phyloP scores from a whole-genome alignment of 2,888 invertebrate species.

The Polyommatus icarus region DNA sequence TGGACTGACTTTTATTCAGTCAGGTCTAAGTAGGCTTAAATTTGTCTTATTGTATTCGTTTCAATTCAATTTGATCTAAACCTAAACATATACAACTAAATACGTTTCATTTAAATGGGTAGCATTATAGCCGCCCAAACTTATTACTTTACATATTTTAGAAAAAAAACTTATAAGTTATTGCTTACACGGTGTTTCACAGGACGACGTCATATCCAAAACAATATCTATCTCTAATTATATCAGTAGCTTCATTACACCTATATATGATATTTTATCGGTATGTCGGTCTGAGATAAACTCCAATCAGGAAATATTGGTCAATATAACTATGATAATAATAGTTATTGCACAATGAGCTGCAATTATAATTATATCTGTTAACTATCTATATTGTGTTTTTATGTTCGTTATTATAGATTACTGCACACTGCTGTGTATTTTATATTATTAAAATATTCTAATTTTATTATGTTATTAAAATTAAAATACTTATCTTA shows the following conservation, averaged over 20 bases:
- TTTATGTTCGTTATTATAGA: neutral
- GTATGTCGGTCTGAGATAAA: conserved; percentile 19
- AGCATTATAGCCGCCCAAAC: too few relatives aligned
- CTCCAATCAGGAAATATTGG: conserved; percentile 19
- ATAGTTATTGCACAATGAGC: conserved; percentile 8
- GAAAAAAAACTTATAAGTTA: neutral
- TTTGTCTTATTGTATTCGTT: too few relatives aligned
- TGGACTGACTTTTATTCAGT: too few relatives aligned
- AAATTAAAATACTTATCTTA: neutral
- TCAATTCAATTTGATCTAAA: too few relatives aligned
- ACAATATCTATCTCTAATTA: neutral
- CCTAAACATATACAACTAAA: too few relatives aligned
- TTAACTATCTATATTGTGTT: neutral
- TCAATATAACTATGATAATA: conserved; percentile 7
- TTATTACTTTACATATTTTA: too few relatives aligned
- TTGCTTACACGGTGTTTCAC: conserved; percentile 4
- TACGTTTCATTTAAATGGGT: too few relatives aligned
- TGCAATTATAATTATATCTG: neutral
- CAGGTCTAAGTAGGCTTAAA: too few relatives aligned
- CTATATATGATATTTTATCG: conserved; percentile 17
- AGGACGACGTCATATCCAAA: conserved; percentile 2
- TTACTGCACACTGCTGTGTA: neutral
- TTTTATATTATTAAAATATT: neutral
- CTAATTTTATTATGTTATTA: neutral
- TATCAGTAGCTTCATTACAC: neutral